A percentile compares a stretch with the other conserved stretches of the same genome.
These are phyloP conservation scores for Pteropus alecto DNA, from an alignment of 2,113 vertebrate genomes.

Conservation along the genomic window DNA sequence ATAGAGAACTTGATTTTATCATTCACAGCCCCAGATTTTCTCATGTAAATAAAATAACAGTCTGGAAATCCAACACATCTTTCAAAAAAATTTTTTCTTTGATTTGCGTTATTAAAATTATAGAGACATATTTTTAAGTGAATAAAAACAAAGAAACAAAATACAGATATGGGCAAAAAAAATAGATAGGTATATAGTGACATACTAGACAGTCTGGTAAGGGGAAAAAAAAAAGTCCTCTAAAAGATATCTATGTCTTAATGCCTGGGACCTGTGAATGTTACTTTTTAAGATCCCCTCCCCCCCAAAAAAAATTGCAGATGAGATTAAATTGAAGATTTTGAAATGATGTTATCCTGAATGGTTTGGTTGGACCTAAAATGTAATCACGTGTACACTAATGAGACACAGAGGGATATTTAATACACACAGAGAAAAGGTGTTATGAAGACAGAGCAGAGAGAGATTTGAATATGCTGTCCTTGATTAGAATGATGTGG, in stretches of 20 bases:
- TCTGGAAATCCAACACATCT: neutral
- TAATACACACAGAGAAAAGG: neutral
- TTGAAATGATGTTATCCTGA: neutral
- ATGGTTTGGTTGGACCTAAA: neutral
- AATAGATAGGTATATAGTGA: neutral
- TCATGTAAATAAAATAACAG: neutral
- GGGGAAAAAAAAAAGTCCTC: neutral
- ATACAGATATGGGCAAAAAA: neutral
- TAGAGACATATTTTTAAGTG: neutral
- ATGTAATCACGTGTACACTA: neutral
- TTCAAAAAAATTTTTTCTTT: neutral
- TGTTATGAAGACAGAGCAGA: neutral
- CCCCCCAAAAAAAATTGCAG: neutral
- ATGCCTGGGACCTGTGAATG: neutral
- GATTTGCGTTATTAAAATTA: neutral
- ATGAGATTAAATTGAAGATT: neutral
- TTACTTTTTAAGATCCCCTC: neutral
- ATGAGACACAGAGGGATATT: neutral
- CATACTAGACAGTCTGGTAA: neutral
- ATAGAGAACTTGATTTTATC: neutral
- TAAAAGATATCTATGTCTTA: neutral
- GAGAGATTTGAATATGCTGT: neutral
- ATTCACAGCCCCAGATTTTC: neutral
- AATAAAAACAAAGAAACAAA: neutral
- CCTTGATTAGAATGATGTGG: neutral